Base-by-base conservation (phyloP, 1,140 invertebrate genomes). In the Zaprionus gabonicus region DNA sequence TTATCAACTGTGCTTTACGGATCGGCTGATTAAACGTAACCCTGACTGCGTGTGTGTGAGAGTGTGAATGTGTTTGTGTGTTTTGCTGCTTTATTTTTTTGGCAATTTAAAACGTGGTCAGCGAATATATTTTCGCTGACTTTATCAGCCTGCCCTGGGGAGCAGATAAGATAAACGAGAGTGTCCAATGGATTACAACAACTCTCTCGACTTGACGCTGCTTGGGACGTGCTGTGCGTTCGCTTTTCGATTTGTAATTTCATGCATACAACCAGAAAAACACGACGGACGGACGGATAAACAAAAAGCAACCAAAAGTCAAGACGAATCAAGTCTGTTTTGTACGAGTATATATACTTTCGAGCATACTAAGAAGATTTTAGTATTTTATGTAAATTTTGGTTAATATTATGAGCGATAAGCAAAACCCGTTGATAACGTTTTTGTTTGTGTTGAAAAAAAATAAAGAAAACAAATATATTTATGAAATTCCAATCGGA, bases 211-310 rank as follows among this genome's bases (percentile, higher is more conserved):
- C n/a, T 46, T 41, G 38, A 41, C 6, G 15, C 4, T 28, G n/a
- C 49, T 62, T 67, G 44, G 53, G 34, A 78, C 71, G 76, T 78
- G 76, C 58, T 41, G 53, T 62, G 38, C 49, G 63, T 31, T 53
- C 3, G 34, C 57, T 66, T 67, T 41, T 38, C 23, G 60, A 41
- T 71, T 71, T 76, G 68, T 72, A 72, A 66, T 72, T 58, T 67
- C 55, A 72, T 66, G 70, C 58, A 76, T 65, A 71, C 71, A 82
- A 87, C 77, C 83, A 87, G 83, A 83, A 88, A 83, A 80, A 87
- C 80, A 87, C 64, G 82, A 79, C 13, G 7, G n/a, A 46, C 41
- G 41, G 60, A 58, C 56, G 17, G 57, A 80, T 25, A 60, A 77
- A 68, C 55, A 63, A 63, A 69, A 58, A 62, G 28, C 57, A 46